These are phyloP conservation scores for Timema cristinae DNA, from an alignment of 2,888 invertebrate genomes.

Conservation along the genomic window DNA sequence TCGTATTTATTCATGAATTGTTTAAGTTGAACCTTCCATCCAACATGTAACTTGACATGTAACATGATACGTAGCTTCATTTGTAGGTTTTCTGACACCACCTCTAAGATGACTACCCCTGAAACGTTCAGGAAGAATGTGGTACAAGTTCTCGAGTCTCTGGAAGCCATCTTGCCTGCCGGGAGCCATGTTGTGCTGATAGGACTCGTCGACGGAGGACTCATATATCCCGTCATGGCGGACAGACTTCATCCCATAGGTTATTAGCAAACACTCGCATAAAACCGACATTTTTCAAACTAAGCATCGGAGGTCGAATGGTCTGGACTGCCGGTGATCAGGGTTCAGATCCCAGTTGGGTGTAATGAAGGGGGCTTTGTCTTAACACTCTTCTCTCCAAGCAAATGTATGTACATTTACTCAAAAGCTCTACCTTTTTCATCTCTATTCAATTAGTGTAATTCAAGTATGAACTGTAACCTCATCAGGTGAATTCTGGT, in stretches of 20 bases:
- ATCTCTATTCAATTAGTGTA: too few relatives aligned
- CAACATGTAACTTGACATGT: too few relatives aligned
- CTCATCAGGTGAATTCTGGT: too few relatives aligned
- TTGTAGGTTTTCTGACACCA: conserved; percentile 44
- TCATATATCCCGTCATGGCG: conserved; percentile 45
- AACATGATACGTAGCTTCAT: neutral
- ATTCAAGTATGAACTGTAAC: too few relatives aligned
- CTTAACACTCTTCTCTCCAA: too few relatives aligned
- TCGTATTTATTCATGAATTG: too few relatives aligned
- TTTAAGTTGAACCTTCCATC: too few relatives aligned
- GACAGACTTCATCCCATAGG: conserved; percentile 47
- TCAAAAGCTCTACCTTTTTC: too few relatives aligned
- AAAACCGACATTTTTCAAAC: neutral
- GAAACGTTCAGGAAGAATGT: conserved; percentile 37
- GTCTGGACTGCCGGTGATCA: too few relatives aligned
- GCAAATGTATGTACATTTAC: too few relatives aligned
- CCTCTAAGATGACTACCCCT: conserved; percentile 48
- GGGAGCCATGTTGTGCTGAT: conserved; percentile 47
- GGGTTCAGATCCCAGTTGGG: too few relatives aligned
- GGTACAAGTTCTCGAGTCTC: conserved; percentile 35
- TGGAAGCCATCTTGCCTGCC: conserved; percentile 43
- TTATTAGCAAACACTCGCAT: conserved; percentile 13
- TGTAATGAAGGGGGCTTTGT: too few relatives aligned
- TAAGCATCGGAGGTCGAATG: neutral
- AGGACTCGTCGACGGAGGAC: conserved; percentile 47